These are phyloP conservation scores for Stenichneumon culpator DNA, from an alignment of 2,888 invertebrate species.

Conservation along the genomic window DNA sequence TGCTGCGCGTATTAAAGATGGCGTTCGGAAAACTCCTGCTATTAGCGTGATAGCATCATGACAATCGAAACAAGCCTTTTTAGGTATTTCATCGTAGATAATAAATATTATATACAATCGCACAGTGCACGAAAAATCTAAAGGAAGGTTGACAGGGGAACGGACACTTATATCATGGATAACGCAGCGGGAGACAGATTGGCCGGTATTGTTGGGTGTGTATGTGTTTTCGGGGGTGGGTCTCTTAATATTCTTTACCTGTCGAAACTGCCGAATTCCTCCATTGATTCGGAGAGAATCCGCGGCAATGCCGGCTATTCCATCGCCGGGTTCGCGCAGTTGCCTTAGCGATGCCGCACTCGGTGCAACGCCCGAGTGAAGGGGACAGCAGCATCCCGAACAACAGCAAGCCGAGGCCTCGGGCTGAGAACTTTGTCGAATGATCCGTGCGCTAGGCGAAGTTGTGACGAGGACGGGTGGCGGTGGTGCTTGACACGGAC, in stretches of 20 bases:
- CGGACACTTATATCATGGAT: constrained; percentile 3
- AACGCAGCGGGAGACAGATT: constrained; percentile 32
- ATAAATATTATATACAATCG: constrained; percentile 6
- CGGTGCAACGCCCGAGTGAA: constrained; percentile 89
- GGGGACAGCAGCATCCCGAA: constrained; percentile 83
- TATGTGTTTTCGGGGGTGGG: not conserved
- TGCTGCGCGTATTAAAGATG: constrained; percentile 9
- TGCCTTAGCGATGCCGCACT: constrained; percentile 94
- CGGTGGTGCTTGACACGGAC: constrained; percentile 90
- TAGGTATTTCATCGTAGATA: not conserved
- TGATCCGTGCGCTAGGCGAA: constrained; percentile 91
- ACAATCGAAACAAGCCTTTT: not conserved
- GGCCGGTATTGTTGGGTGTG: constrained; percentile 17
- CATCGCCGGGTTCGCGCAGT: constrained; percentile 93
- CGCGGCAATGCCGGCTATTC: constrained; percentile 97
- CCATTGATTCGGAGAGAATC: constrained; percentile 98
- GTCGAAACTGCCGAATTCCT: constrained; percentile 97
- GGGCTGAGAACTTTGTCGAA: constrained; percentile 95
- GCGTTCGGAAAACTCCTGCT: constrained; percentile 18
- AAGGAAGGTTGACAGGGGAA: constrained; percentile 14
- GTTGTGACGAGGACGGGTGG: constrained; percentile 91
- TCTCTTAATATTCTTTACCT: constrained; percentile 87
- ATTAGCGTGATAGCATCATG: not conserved
- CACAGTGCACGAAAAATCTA: constrained; percentile 27
- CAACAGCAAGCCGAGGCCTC: constrained; percentile 88